Base-by-base conservation (phyloP, 2,888 invertebrate species). In the Ophion ellenae region DNA sequence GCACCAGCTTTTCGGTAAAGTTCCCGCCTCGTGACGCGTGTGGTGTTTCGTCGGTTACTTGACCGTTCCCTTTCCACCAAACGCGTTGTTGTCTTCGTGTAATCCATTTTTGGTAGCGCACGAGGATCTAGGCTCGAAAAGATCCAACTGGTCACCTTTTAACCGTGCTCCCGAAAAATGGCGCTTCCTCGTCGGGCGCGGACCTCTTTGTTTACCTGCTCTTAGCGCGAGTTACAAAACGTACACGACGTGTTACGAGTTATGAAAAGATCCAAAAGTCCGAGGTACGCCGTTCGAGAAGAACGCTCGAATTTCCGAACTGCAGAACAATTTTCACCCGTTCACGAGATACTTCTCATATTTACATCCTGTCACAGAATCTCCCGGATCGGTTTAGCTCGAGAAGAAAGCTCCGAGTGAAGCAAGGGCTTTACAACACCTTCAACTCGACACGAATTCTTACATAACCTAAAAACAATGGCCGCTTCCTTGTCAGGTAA, bases 401-500 rank as follows among this genome's bases (percentile, higher is more conserved):
- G 53, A 17, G 53, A 70, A 70, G 32, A 17, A 53, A 45, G 11
- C 14, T 69, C 10, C 9, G n/a, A 36, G 36, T n/a, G 20, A 61
- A 40, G 20, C 53, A 57, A 53, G 20, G 53, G 20, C 53, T 61
- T 3, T 59, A 7, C 61, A 59, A 59, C 20, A 36, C 24, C 61
- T 59, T 28, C 11, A 32, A 9, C 32, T 24, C 36, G 20, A 32
- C 24, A 59, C 53, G 14, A 53, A 53, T 53, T 61, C 59, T 28
- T 36, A 53, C n/a, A 61, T 61, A 67, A 53, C 70, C 74, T 87
- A 82, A 85, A 83, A 78, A 88, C 89, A 87, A 92, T 92, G 92
- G 90, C 91, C 86, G 85, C 88, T 63, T 89, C 89, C 53, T 85
- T 92, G 75, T 91, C 91, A 89, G 91, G 92, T 91, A 82, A 80